A percentile compares a stretch with the other conserved stretches of the same genome.
phyloP scores from a whole-genome alignment of 2,113 vertebrate species.

The Pogonocichla stellata region DNA sequence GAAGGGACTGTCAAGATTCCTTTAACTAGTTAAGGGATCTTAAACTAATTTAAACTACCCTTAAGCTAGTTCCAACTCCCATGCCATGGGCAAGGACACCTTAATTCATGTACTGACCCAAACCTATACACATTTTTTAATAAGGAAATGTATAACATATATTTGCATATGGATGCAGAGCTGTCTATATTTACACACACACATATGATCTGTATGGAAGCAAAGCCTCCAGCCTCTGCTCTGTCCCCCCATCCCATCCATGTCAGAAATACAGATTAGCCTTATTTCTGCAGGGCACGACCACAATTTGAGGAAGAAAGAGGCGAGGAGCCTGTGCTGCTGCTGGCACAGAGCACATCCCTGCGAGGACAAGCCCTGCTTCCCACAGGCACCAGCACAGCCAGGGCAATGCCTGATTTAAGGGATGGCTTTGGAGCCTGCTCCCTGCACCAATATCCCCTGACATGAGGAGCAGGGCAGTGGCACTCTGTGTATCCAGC shows the following conservation, averaged over 20 bases:
- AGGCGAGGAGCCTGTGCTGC: not conserved
- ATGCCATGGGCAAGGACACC: not conserved
- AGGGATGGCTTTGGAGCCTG: not conserved
- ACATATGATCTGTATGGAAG: not conserved
- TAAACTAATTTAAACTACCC: not conserved
- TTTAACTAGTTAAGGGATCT: too few species aligned
- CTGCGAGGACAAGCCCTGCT: accelerated
- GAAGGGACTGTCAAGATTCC: not conserved
- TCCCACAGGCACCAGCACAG: accelerated
- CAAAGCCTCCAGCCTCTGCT: not conserved
- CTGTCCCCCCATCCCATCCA: not conserved
- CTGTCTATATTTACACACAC: accelerated
- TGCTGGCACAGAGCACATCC: not conserved
- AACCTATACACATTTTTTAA: accelerated
- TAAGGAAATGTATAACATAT: too few species aligned
- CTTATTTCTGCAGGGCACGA: not conserved
- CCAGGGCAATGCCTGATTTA: accelerated
- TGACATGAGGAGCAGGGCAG: not conserved
- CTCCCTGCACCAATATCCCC: accelerated
- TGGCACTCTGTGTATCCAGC: not conserved
- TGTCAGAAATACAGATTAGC: not conserved
- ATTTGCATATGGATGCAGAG: not conserved
- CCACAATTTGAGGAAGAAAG: not conserved
- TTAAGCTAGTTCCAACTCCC: not conserved
- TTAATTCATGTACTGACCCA: not conserved